These are phyloP conservation scores for Anableps anableps DNA, from an alignment of 2,797 vertebrate genomes.

Conservation along the genomic window DNA sequence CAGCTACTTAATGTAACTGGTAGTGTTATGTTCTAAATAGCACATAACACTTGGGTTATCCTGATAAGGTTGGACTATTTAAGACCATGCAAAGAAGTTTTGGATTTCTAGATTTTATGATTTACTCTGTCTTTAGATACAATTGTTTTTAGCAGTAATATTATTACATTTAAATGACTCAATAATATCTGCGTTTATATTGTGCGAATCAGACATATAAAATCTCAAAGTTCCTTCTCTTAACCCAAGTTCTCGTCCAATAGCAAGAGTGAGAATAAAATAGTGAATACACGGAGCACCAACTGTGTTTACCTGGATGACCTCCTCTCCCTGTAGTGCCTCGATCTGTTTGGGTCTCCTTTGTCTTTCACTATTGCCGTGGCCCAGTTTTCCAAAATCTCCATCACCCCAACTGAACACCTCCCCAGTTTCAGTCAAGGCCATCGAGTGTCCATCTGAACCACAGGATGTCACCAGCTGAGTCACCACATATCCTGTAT, in stretches of 20 bases:
- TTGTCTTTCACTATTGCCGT: slow-evolving; percentile 86
- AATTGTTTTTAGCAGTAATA: neutral
- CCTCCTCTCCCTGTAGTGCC: slow-evolving; percentile 84
- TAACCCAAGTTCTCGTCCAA: neutral
- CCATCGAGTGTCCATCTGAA: slow-evolving; percentile 86
- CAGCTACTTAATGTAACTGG: too few relatives aligned
- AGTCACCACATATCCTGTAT: slow-evolving; percentile 83
- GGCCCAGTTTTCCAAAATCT: slow-evolving; percentile 87
- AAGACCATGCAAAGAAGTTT: neutral
- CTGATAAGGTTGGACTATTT: neutral
- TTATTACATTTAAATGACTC: neutral
- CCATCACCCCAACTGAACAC: slow-evolving; percentile 89
- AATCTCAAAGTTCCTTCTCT: neutral
- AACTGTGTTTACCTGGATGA: slow-evolving; percentile 77
- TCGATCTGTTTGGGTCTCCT: slow-evolving; percentile 86
- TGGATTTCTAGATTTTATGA: neutral
- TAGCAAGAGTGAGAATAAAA: neutral
- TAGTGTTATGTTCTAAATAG: neutral
- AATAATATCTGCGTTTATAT: neutral
- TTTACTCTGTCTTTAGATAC: neutral
- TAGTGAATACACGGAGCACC: neutral
- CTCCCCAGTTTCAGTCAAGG: slow-evolving; percentile 85
- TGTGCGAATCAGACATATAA: neutral
- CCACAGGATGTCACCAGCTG: slow-evolving; percentile 86
- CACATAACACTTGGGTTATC: neutral